Conservation (phyloP, 2,113 vertebrate genomes). For the Puma concolor region DNA sequence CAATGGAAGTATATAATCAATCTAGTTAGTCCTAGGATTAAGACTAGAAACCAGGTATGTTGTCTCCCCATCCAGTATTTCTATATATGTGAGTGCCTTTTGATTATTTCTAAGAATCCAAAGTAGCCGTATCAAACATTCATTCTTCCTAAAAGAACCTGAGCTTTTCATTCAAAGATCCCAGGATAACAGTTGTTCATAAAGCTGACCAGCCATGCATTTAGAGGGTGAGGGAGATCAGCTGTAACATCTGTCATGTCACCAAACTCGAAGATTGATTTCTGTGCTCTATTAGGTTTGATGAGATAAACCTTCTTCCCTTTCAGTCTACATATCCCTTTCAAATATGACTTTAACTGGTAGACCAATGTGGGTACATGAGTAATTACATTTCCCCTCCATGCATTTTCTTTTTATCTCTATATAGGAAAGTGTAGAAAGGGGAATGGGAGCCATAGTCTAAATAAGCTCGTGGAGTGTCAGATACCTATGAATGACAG, state of each 20-base stretch:
- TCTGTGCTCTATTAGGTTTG: neutral
- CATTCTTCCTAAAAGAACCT: constrained; percentile 7
- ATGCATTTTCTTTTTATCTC: neutral
- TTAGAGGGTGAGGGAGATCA: neutral
- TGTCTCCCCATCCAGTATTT: neutral
- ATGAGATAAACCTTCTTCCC: neutral
- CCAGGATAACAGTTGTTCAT: neutral
- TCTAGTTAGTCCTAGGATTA: neutral
- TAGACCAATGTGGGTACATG: neutral
- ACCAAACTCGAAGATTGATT: neutral
- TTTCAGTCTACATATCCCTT: neutral
- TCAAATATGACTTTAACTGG: neutral
- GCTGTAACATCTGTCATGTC: neutral
- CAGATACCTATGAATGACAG: neutral
- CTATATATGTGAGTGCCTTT: neutral
- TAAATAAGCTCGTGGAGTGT: constrained; percentile 3
- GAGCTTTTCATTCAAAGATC: constrained; percentile 7
- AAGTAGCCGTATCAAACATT: constrained; percentile 29
- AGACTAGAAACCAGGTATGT: neutral
- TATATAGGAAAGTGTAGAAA: neutral
- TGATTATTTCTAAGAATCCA: constrained; percentile 15
- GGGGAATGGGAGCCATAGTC: neutral
- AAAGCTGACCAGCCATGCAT: neutral
- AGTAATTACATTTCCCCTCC: neutral
- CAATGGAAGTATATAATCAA: neutral